Evolutionary conservation across 2,888 invertebrate genomes (phyloP).

Genomic region (Pseudococcus jackbeardsleyi): DNA sequence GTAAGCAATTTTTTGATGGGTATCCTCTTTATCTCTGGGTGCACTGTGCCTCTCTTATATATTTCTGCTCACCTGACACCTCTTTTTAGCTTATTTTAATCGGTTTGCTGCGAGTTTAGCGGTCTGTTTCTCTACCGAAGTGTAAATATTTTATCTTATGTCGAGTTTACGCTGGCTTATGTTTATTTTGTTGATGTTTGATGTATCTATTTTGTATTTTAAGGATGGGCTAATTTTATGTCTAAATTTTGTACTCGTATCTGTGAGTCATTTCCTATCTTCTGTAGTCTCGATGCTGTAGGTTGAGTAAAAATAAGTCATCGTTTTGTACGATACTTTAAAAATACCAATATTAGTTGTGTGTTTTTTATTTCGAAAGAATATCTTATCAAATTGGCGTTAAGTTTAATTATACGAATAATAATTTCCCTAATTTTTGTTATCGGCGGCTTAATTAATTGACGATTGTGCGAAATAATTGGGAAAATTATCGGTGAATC

Average conservation of each 20-base stretch:
- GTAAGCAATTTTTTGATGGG: conserved; percentile 61
- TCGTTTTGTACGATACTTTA: too few species aligned
- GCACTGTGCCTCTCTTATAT: conserved; percentile 49
- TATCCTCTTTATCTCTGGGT: conserved; percentile 50
- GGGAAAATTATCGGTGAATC: not conserved
- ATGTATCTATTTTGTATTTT: conserved; percentile 2
- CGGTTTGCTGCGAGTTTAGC: not conserved
- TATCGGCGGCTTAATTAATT: not conserved
- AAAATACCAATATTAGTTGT: too few species aligned
- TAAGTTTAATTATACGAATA: too few species aligned
- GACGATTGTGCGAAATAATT: not conserved
- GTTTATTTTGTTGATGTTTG: conserved; percentile 11
- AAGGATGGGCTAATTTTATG: not conserved
- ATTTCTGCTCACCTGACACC: not conserved
- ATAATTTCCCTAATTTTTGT: too few species aligned
- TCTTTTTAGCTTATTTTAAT: not conserved
- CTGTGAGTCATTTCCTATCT: not conserved
- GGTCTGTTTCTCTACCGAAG: not conserved
- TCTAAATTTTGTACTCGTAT: not conserved
- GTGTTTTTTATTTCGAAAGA: too few species aligned
- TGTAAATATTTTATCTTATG: not conserved
- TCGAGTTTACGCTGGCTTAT: not conserved
- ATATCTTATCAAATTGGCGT: too few species aligned
- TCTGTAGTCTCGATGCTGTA: too few species aligned
- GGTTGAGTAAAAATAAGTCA: too few species aligned